Evolutionary conservation across 2,888 invertebrate species (phyloP), one percentile per base, ranked within the genome.

Genomic region (Heliconius charithonia): DNA sequence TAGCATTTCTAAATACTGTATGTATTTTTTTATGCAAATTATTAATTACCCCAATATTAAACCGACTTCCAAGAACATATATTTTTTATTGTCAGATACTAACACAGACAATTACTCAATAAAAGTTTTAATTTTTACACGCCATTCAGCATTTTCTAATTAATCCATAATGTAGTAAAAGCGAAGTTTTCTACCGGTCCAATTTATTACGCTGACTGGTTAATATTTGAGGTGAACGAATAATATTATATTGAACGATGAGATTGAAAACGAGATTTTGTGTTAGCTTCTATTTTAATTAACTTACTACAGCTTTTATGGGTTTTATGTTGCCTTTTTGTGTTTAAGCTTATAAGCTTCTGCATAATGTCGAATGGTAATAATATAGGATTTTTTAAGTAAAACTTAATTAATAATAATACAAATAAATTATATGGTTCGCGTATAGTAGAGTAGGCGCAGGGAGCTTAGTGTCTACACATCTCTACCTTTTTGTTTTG

Each of bases 71-170:
- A 4, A 63, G 6, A 16, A 6, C 25, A 41, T n/a, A 67, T 0
- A 37, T 2, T 37, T 45, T 66, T 25, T 13, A 67, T 67, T 67
- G 41, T 67, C 3, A 37, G 37, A 37, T 10, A 41, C n/a, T 1
- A 13, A 29, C 13, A 29, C 13, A 51, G 63, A 63, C 22, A 66
- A 32, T 22, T 66, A 37, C 67, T n/a, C 12, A 13, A 67, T 25
- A 67, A 67, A 37, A n/a, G 2, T n/a, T 25, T 41, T 16, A 41
- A 67, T 67, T 67, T 67, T 67, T 41, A 16, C 25, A 13, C 67
- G 27, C 25, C 19, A 75, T 71, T 79, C 70, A 22, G 32, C 73
- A 75, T 13, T 79, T 79, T 74, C 51, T 71, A 71, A 71, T 71
- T 56, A 71, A 71, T 71, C 71, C 29, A 29, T 70, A 76, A 70